Base-by-base conservation (phyloP, 2,888 invertebrate species). In the Athalia circularis region DNA sequence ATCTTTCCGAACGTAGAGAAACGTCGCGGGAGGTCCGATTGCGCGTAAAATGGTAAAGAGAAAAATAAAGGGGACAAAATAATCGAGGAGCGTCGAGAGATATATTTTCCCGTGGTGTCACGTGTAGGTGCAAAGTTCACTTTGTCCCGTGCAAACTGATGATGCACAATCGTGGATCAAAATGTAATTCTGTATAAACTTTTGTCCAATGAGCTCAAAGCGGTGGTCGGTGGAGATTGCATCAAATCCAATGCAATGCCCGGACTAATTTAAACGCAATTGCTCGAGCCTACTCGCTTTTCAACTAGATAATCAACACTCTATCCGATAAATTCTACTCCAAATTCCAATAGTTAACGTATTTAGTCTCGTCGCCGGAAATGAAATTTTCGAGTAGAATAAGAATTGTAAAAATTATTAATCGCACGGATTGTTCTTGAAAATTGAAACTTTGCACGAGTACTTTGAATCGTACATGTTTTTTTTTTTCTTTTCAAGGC, bases 161-260 rank as follows among this genome's bases (percentile, higher is more conserved):
- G 72, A 72, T 57, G 7, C 57, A 72, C 57, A 72, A 72, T 59
- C 57, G 72, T 9, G 57, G 72, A 72, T 72, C 57, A 72, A 59
- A 59, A 72, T 72, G 29, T 59, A 47, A 72, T 72, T 72, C 57
- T 45, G 72, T 72, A 59, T 15, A 72, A 72, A 72, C 59, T 72
- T 59, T 72, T 47, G 13, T 59, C 6, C 72, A 9, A 59, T 57
- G 59, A 15, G 59, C 72, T 29, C 2, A 29, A 1, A 29, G 29
- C 29, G 29, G 29, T 29, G 29, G 29, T 29, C 47, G 47, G 43
- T 13, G 47, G 72, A 72, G 59, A 72, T 72, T 72, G 59, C 59
- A 72, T 57, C 72, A 5, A 72, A 29, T 29, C 29, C 29, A 29
- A 9, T 11, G 13, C 6, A 45, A 59, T 59, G 13, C 57, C 59